Evolutionary conservation across 2,113 vertebrate species (phyloP).

Genomic region (Alethe castanea): DNA sequence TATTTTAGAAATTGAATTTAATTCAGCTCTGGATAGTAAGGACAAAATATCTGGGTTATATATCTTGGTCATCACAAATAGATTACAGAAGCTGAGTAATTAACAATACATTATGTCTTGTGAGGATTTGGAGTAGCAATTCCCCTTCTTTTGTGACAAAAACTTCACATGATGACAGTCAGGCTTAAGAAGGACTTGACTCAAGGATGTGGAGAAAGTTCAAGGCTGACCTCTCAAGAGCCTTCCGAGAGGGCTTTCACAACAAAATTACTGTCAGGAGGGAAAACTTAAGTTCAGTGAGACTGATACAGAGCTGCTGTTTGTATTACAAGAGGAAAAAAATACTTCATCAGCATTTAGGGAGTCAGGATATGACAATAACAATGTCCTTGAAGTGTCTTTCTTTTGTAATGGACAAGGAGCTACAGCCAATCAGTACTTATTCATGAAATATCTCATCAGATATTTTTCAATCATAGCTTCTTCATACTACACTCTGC

Average conservation of each 20-base stretch:
- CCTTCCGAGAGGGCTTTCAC: not conserved
- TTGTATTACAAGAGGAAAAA: not conserved
- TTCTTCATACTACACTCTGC: not conserved
- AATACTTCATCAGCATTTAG: not conserved
- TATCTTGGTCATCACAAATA: not conserved
- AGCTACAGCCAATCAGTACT: not conserved
- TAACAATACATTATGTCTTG: not conserved
- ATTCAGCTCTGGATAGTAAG: not conserved
- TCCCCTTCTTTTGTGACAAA: not conserved
- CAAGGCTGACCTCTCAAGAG: not conserved
- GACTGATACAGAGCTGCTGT: not conserved
- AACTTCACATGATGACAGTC: not conserved
- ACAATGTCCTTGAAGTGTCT: not conserved
- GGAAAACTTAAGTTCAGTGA: not conserved
- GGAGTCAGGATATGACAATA: not conserved
- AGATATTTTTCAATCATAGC: not conserved
- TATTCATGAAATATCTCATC: not conserved
- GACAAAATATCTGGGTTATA: not conserved
- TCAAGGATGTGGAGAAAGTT: not conserved
- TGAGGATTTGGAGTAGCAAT: not conserved
- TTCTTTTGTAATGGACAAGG: not conserved
- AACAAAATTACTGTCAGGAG: not conserved
- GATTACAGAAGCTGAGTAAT: not conserved
- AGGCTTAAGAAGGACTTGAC: not conserved
- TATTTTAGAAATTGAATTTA: not conserved